phyloP scores from a whole-genome alignment of 2,113 vertebrate species.

The Heloderma charlesbogerti region DNA sequence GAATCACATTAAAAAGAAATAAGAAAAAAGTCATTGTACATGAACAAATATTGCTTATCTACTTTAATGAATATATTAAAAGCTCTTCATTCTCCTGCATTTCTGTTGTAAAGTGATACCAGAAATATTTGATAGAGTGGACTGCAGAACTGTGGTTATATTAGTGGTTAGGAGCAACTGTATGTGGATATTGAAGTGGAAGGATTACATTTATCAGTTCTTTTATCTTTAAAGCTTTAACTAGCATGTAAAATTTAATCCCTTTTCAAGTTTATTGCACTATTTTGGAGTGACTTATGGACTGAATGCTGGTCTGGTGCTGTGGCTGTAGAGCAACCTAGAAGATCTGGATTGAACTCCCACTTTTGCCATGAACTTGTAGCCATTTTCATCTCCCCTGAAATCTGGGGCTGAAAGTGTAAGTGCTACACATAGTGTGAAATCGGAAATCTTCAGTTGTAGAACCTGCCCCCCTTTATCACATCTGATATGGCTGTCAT shows the following conservation, averaged over 20 bases:
- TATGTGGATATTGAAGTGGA: background rate
- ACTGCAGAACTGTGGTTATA: background rate
- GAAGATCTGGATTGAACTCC: background rate
- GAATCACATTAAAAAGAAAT: background rate
- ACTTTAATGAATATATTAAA: background rate
- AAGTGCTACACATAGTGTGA: background rate
- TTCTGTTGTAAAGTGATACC: background rate
- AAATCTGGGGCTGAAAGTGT: background rate
- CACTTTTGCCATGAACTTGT: background rate
- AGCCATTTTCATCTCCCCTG: background rate
- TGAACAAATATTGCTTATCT: background rate
- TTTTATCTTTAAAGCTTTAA: background rate
- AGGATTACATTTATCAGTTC: background rate
- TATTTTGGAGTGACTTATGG: background rate
- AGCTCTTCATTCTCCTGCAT: background rate
- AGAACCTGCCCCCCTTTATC: background rate
- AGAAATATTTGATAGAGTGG: background rate
- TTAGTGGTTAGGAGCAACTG: background rate
- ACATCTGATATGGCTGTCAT: background rate
- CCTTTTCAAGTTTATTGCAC: background rate
- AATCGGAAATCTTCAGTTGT: background rate
- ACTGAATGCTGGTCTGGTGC: background rate
- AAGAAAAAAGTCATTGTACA: background rate
- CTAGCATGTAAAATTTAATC: background rate
- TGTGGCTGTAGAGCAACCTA: background rate